phyloP scores from a whole-genome alignment of 2,797 vertebrate genomes.

The Lacerta bilineata region DNA sequence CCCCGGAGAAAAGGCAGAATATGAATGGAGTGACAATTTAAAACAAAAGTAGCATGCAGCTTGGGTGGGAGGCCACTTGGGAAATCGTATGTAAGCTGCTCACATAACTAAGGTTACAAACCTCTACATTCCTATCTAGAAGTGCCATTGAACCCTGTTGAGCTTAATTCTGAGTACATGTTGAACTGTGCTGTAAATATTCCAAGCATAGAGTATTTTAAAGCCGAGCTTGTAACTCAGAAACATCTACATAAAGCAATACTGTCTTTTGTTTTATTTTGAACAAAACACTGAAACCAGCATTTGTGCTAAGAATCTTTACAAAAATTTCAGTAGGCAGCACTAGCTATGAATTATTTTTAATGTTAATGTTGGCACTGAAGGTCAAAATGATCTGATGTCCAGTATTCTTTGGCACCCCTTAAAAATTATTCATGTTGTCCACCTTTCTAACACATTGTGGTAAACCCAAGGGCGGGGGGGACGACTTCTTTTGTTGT shows the following conservation, averaged over 20 bases:
- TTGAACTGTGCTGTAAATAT: not conserved
- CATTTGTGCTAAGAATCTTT: constrained; percentile 2
- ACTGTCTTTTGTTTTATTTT: too few relatives aligned
- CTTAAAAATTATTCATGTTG: not conserved
- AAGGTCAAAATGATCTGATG: too few relatives aligned
- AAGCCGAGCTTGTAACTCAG: not conserved
- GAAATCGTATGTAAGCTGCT: not conserved
- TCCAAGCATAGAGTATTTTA: not conserved
- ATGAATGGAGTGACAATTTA: not conserved
- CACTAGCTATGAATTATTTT: not conserved
- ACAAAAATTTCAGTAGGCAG: not conserved
- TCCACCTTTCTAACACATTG: not conserved
- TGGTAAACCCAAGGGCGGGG: too few relatives aligned
- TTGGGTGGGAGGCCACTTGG: not conserved
- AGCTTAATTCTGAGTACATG: not conserved
- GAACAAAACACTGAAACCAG: not conserved
- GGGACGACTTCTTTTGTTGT: too few relatives aligned
- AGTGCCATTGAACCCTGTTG: too few relatives aligned
- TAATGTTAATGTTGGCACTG: too few relatives aligned
- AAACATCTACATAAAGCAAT: constrained; percentile 1
- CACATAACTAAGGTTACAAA: not conserved
- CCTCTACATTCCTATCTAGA: not conserved
- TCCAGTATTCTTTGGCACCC: too few relatives aligned
- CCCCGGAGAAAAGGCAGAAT: too few relatives aligned
- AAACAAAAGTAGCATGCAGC: too few relatives aligned